phyloP scores from a whole-genome alignment of 2,113 vertebrate species.

The Columba livia region DNA sequence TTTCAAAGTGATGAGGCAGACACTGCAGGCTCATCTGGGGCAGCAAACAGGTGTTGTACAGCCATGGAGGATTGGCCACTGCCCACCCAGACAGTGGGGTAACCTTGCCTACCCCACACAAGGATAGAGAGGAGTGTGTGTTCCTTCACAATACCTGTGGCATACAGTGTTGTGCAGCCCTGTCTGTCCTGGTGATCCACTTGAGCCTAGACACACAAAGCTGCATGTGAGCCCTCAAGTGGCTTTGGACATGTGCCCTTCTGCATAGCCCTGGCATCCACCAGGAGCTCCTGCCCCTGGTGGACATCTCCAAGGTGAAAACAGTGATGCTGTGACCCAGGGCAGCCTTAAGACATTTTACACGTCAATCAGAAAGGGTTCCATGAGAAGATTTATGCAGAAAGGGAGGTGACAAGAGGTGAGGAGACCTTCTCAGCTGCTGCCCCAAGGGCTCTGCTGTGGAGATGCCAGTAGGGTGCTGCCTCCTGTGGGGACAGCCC shows the following conservation, averaged over 20 bases:
- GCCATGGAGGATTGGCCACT: neutral
- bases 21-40: too few species aligned
- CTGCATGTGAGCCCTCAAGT: accelerated
- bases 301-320: neutral
- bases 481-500: neutral
- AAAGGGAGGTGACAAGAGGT: neutral
- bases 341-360: neutral
- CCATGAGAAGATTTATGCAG: neutral
- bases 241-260: neutral
- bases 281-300: neutral
- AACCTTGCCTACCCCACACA: accelerated
- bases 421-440: neutral
- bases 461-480: neutral
- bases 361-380: neutral
- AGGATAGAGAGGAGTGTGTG: neutral
- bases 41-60: neutral
- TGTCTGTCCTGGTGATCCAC: neutral
- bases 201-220: accelerated
- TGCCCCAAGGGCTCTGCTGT: neutral
- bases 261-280: neutral
- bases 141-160: accelerated
- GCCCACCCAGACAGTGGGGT: neutral
- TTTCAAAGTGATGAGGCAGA: accelerated
- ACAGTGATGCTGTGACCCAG: accelerated
- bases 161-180: accelerated